These are phyloP conservation scores for Campylomormyrus tamandua DNA, from an alignment of 2,113 vertebrate species.

Conservation along the genomic window DNA sequence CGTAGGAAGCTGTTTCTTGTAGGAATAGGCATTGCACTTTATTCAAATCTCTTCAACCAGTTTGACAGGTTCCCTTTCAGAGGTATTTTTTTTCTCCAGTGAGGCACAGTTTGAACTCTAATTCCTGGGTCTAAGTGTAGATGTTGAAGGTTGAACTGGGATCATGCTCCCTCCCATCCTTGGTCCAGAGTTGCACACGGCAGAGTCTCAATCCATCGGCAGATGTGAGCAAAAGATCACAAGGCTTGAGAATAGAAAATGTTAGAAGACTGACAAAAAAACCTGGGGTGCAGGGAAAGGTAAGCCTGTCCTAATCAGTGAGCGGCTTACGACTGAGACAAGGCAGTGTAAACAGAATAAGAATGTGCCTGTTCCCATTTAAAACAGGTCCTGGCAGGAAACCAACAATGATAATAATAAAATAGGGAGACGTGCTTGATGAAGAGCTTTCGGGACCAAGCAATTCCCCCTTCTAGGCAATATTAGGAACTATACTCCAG, in stretches of 20 bases:
- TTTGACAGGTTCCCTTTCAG: constrained; percentile 5
- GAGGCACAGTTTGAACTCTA: constrained; percentile 3
- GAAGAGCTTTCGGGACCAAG: constrained; percentile 6
- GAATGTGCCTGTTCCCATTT: constrained; percentile 22
- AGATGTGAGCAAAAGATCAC: constrained; percentile 27
- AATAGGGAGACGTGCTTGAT: background rate
- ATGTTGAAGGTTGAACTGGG: background rate
- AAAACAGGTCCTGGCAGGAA: constrained; percentile 28
- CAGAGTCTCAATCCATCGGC: constrained; percentile 26
- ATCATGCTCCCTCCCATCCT: background rate
- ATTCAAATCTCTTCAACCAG: background rate
- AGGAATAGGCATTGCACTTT: background rate
- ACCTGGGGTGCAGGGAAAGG: constrained; percentile 3
- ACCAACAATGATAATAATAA: constrained; percentile 18
- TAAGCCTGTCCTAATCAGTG: background rate
- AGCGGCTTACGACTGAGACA: constrained; percentile 1
- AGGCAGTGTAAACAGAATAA: constrained; percentile 31
- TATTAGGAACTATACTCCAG: constrained; percentile 20
- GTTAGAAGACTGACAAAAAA: background rate
- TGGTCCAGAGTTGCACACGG: constrained; percentile 2
- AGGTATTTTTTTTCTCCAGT: background rate
- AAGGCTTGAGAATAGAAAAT: constrained; percentile 5
- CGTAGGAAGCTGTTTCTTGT: background rate
- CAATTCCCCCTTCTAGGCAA: constrained; percentile 6
- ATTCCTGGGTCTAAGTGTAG: background rate